A percentile compares a stretch with the other conserved stretches of the same genome.
These are phyloP conservation scores for Parasteatoda lunata DNA, from an alignment of 2,888 invertebrate species.

Conservation along the genomic window DNA sequence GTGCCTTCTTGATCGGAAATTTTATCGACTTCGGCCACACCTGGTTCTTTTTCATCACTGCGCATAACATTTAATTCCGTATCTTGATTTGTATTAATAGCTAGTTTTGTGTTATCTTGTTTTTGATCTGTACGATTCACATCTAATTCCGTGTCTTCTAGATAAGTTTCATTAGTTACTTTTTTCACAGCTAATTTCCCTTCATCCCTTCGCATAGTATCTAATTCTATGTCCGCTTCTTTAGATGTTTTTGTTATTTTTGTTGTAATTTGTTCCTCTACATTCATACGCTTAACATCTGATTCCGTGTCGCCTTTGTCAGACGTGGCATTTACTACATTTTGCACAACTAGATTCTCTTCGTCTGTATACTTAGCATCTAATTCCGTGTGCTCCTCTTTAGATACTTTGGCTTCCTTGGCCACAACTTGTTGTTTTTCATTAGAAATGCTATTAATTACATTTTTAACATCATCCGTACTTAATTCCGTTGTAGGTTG, in stretches of 20 bases:
- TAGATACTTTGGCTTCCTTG: not conserved
- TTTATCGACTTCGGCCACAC: not conserved
- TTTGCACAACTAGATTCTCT: not conserved
- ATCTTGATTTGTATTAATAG: slow-evolving; percentile 11
- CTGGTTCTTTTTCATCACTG: not conserved
- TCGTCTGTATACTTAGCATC: not conserved
- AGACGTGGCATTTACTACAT: no score
- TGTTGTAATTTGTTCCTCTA: no score
- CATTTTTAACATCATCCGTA: not conserved
- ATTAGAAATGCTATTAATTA: no score
- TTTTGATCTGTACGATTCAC: not conserved
- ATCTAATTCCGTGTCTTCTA: no score
- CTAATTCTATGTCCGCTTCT: no score
- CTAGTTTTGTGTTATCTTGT: not conserved
- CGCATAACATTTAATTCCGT: not conserved
- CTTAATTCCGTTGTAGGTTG: not conserved
- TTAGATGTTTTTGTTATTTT: no score
- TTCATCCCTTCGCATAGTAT: no score
- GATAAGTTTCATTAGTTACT: no score
- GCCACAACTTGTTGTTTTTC: not conserved
- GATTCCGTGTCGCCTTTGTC: no score
- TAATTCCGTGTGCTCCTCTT: not conserved
- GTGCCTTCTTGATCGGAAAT: not conserved
- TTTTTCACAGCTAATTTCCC: no score
- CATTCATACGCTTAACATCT: no score